Evolutionary conservation across 2,113 vertebrate species (phyloP), one percentile per base, ranked within the genome.

Genomic region (Alethe diademata): DNA sequence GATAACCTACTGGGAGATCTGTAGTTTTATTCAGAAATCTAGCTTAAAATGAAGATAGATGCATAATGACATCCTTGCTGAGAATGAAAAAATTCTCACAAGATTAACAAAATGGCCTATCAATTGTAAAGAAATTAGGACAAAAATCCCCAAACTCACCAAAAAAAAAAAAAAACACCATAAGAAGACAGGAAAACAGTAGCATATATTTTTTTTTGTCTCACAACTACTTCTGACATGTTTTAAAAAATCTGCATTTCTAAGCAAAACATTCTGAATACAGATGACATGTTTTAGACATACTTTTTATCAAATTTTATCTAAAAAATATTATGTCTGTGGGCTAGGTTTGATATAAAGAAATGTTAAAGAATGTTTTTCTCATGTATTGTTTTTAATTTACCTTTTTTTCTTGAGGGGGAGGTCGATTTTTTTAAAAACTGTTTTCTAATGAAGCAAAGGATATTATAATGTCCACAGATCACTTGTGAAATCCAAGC

Each of bases 21-120:
- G 42, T 5, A 18, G 29, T 51, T 85, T 81, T 71, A 66, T 61
- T 90, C 2, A 5, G 25, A 71, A 94, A 78, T 73, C 60, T 25
- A 87, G 23, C n/a, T 62, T 86, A 71, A 93, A 90, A 86, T 57
- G 29, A 78, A 88, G 56, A 86, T 48, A 58, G 11, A 75, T 88
- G 43, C 43, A 65, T 61, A 88, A 86, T 42, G 36, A 64, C 18
- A 86, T 60, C 35, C 12, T 35, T 51, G 20, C 31, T 31, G 13
- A 72, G 45, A 83, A 76, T 56, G 45, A 81, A 92, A 89, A 94
- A 87, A 80, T 38, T 35, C 23, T 71, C n/a, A 80, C 7, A 73
- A 43, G 33, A 65, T 84, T 54, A 83, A 80, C 2, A 88, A 71
- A 92, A 84, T 74, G 35, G 69, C 20, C 16, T 36, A 24, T 19